A percentile compares a stretch with the other conserved stretches of the same genome.
These are phyloP conservation scores for Drosophila aff. DNA, from an alignment of 1,140 invertebrate species.

Conservation along the genomic window DNA sequence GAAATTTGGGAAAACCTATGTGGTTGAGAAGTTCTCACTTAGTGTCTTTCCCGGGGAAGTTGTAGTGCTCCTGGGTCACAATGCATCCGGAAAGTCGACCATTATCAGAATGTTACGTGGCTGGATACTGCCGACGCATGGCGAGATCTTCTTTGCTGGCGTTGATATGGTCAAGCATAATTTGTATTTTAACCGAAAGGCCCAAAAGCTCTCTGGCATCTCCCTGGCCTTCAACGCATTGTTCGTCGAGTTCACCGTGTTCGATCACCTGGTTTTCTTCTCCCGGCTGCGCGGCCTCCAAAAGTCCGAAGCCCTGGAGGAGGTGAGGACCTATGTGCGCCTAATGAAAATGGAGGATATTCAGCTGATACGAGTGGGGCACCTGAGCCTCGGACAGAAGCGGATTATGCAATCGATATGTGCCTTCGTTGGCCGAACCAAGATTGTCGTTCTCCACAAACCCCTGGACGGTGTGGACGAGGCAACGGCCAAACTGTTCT, in stretches of 20 bases:
- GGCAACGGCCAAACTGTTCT: slow-evolving; percentile 22
- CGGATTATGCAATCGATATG: slow-evolving; percentile 38
- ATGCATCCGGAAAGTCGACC: slow-evolving; percentile 52
- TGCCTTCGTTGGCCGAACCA: slow-evolving; percentile 51
- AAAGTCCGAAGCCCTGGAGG: not conserved
- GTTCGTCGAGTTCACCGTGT: slow-evolving; percentile 35
- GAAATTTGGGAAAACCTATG: slow-evolving; percentile 25
- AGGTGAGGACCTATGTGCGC: slow-evolving; percentile 13
- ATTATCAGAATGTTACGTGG: slow-evolving; percentile 49
- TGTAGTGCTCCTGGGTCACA: slow-evolving; percentile 51
- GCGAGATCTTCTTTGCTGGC: slow-evolving; percentile 29
- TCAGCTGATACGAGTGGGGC: not conserved
- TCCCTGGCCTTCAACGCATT: slow-evolving; percentile 1
- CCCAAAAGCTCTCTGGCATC: slow-evolving; percentile 5
- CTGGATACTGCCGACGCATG: not conserved
- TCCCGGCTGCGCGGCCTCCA: slow-evolving; percentile 42
- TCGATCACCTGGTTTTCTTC: slow-evolving; percentile 55
- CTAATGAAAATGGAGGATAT: slow-evolving; percentile 19
- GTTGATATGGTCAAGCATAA: slow-evolving; percentile 4
- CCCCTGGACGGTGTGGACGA: slow-evolving; percentile 57
- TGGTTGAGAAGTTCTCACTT: slow-evolving; percentile 28
- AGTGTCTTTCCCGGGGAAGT: slow-evolving; percentile 46
- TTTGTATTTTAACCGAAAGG: not conserved
- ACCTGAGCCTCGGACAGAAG: slow-evolving; percentile 36
- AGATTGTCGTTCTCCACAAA: slow-evolving; percentile 48